These are phyloP conservation scores for Spialia ferax DNA, from an alignment of 2,888 invertebrate genomes.

Conservation along the genomic window DNA sequence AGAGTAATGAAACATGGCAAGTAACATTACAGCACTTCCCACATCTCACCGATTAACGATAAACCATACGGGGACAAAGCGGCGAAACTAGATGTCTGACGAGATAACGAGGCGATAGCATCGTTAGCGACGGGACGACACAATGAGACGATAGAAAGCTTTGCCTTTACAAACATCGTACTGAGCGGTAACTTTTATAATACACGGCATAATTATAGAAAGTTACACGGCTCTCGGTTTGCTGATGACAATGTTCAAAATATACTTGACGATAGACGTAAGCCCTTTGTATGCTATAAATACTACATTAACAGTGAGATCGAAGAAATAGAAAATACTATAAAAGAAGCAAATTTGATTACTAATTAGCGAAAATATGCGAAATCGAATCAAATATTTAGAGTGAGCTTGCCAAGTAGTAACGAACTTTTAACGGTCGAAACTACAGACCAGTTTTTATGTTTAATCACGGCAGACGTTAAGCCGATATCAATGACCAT, in stretches of 20 bases:
- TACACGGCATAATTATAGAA: conserved; percentile 39
- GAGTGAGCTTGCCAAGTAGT: conserved; percentile 58
- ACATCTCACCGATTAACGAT: conserved; percentile 64
- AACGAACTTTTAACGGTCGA: conserved; percentile 72
- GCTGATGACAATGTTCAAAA: conserved; percentile 22
- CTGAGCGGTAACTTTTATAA: conserved; percentile 38
- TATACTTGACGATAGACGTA: not conserved
- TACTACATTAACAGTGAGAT: not conserved
- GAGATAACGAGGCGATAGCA: conserved; percentile 64
- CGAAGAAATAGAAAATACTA: not conserved
- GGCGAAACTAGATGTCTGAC: conserved; percentile 62
- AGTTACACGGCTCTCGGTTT: conserved; percentile 28
- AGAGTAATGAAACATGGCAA: conserved; percentile 39
- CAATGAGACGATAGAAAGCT: conserved; percentile 69
- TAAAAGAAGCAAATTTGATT: not conserved
- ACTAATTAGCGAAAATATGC: conserved; percentile 17
- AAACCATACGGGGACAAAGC: conserved; percentile 62
- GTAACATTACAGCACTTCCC: conserved; percentile 48
- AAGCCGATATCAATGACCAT: conserved; percentile 54
- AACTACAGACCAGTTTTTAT: conserved; percentile 60
- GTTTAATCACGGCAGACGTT: conserved; percentile 51
- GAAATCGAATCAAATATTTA: conserved; percentile 58
- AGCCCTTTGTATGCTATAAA: conserved; percentile 19
- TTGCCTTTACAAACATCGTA: conserved; percentile 47
- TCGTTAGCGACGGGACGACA: conserved; percentile 58